Percentiles rank a stretch among this genome's conserved stretches.
Conservation (phyloP, 2,797 vertebrate species). For the Argentina silus region DNA sequence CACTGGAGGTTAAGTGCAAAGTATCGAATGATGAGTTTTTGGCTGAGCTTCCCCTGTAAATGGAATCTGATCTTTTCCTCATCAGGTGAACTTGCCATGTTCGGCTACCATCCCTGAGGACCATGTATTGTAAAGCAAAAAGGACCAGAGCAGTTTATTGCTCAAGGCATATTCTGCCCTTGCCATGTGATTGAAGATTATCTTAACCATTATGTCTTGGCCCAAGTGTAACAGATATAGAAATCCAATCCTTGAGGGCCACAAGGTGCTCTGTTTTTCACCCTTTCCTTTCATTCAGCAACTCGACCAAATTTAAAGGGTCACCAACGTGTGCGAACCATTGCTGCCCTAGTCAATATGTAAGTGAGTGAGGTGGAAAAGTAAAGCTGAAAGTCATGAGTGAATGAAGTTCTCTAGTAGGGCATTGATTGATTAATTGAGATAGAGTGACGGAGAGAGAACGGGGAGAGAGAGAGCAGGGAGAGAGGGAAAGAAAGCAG, state of each 20-base stretch:
- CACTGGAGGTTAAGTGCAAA: background rate
- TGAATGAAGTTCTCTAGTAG: background rate
- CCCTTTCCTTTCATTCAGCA: too few species aligned
- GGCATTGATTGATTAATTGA: background rate
- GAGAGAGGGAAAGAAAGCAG: constrained; percentile 12
- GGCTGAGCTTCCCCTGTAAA: constrained; percentile 30
- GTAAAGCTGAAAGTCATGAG: too few species aligned
- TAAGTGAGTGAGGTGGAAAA: background rate
- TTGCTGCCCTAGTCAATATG: too few species aligned
- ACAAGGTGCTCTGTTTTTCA: background rate
- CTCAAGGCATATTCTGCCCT: background rate
- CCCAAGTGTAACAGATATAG: background rate
- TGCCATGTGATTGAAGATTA: background rate
- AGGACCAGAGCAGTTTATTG: too few species aligned
- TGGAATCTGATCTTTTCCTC: constrained; percentile 20
- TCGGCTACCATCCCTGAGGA: background rate
- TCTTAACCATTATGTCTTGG: background rate
- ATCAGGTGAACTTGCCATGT: constrained; percentile 3
- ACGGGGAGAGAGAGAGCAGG: background rate
- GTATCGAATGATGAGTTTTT: constrained; percentile 41
- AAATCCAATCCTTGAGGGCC: background rate
- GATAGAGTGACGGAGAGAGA: too few species aligned
- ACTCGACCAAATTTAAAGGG: too few species aligned
- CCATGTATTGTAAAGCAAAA: background rate
- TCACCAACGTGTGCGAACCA: too few species aligned